Percentiles rank a stretch among this genome's conserved stretches.
Conservation (phyloP, 2,113 vertebrate genomes). For the Festucalex cinctus region DNA sequence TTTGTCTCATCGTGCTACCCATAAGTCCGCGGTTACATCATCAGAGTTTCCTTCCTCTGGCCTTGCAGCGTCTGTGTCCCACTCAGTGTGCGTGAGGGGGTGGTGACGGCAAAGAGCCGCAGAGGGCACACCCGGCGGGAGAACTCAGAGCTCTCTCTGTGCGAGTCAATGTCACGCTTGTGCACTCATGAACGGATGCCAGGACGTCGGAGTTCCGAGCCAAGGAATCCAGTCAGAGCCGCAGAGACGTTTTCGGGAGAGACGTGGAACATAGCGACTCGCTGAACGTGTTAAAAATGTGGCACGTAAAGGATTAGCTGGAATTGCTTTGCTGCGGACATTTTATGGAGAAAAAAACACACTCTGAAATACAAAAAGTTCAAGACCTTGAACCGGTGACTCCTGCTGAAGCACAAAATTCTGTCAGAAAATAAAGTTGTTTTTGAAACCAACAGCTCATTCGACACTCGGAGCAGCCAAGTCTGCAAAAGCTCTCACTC, state of each 20-base stretch:
- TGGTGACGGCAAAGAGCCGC: conserved; percentile 26
- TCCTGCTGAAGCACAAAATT: background rate
- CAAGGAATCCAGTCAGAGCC: conserved; percentile 35
- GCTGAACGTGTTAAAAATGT: background rate
- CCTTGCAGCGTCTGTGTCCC: conserved; percentile 39
- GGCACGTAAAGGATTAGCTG: background rate
- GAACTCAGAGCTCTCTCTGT: conserved; percentile 58
- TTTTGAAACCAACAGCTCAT: conserved; percentile 19
- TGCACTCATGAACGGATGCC: conserved; percentile 57
- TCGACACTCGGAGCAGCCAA: conserved; percentile 22
- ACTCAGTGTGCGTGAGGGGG: conserved; percentile 34
- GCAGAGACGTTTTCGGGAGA: conserved; percentile 9
- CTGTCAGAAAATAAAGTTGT: conserved; percentile 6
- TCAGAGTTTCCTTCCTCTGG: conserved; percentile 41
- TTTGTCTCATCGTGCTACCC: conserved; percentile 1
- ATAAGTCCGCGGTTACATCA: conserved; percentile 38
- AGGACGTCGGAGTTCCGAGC: conserved; percentile 51
- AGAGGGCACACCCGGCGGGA: conserved; percentile 52
- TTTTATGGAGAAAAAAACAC: background rate
- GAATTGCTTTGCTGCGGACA: background rate
- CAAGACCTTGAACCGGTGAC: conserved; percentile 12
- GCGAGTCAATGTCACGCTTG: conserved; percentile 66
- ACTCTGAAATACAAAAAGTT: background rate
- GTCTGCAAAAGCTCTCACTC: conserved; percentile 32
- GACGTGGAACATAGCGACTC: background rate